Conservation (phyloP, 2,888 invertebrate genomes). For the Drosophila putrida region DNA sequence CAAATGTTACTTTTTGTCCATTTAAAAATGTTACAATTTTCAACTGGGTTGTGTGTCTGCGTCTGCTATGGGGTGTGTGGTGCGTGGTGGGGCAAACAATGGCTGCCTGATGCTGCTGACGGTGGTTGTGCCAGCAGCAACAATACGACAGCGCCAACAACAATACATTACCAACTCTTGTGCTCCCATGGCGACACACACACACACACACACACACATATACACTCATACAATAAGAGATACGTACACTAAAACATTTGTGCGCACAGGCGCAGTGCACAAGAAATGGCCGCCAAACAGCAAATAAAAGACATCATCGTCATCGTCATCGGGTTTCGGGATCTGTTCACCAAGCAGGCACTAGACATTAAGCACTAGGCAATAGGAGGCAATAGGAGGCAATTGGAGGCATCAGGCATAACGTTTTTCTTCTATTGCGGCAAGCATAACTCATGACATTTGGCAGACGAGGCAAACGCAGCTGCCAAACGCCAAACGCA, state of each 20-base stretch:
- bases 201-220: constrained; percentile 22
- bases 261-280: constrained; percentile 77
- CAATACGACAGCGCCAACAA: constrained; percentile 27
- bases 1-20: background rate
- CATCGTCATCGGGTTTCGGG: constrained; percentile 29
- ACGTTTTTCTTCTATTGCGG: constrained; percentile 60
- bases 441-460: constrained; percentile 78
- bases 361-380: constrained; percentile 1
- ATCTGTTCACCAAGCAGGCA: constrained; percentile 18
- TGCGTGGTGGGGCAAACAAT: constrained; percentile 72
- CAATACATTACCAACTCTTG: constrained; percentile 60
- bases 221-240: constrained; percentile 28
- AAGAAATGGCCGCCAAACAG: constrained; percentile 73
- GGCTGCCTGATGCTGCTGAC: constrained; percentile 64
- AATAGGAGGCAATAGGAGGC: constrained; percentile 9
- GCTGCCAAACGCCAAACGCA: constrained; percentile 68
- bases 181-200: constrained; percentile 69
- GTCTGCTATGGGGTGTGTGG: constrained; percentile 23
- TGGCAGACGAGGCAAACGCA: constrained; percentile 64
- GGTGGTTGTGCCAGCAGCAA: constrained; percentile 68
- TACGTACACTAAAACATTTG: constrained; percentile 44
- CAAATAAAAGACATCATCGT: constrained; percentile 55
- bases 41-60: constrained; percentile 34
- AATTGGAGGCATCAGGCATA: constrained; percentile 8
- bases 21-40: constrained; percentile 4